These are phyloP conservation scores for Sebastes fasciatus DNA, from an alignment of 2,113 vertebrate species.

Conservation along the genomic window DNA sequence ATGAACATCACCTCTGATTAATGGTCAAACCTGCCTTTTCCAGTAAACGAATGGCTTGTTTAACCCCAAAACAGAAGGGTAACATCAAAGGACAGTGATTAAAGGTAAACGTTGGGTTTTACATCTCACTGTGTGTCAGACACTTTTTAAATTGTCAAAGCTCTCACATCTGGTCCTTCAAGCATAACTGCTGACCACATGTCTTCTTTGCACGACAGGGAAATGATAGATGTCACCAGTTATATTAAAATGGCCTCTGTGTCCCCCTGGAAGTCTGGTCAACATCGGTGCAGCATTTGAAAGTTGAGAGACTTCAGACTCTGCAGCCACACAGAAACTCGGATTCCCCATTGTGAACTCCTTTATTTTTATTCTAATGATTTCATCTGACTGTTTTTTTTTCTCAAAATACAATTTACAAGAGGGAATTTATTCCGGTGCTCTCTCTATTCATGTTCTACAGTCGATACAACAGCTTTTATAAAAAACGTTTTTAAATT, in stretches of 20 bases:
- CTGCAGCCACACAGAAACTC: background rate
- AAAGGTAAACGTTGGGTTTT: background rate
- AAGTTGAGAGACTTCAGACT: background rate
- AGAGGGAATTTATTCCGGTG: too few relatives aligned
- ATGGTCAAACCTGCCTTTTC: background rate
- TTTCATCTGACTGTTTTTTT: background rate
- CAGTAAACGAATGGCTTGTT: background rate
- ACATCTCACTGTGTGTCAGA: background rate
- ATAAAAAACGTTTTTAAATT: too few relatives aligned
- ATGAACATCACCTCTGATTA: background rate
- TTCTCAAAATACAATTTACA: background rate
- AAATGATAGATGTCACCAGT: background rate
- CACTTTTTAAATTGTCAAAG: background rate
- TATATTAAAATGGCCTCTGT: background rate
- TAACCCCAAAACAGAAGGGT: background rate
- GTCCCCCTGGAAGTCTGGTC: background rate
- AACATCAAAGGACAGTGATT: background rate
- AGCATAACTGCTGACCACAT: background rate
- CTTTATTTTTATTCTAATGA: background rate
- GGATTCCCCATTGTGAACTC: background rate
- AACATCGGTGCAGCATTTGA: background rate
- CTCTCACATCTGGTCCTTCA: background rate
- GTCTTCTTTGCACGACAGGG: background rate
- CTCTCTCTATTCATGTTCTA: too few relatives aligned
- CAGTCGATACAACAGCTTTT: too few relatives aligned